Conservation (phyloP, 2,888 invertebrate genomes). For the Elysia crispata region DNA sequence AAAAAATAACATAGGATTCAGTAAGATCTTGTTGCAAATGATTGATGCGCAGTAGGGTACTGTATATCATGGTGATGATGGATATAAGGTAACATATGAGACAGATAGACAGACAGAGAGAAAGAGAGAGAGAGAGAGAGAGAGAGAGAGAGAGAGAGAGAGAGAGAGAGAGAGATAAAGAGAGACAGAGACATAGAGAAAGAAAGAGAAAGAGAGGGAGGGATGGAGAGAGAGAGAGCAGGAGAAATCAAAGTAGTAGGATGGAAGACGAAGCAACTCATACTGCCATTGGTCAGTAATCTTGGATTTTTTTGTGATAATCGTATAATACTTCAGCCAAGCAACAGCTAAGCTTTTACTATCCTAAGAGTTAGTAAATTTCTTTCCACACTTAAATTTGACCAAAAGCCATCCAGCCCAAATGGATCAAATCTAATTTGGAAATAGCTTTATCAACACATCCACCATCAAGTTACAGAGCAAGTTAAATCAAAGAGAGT, state of each 20-base stretch:
- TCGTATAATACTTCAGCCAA: no score
- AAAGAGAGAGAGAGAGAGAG: conserved; percentile 5
- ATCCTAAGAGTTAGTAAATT: no score
- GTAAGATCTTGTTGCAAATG: not conserved
- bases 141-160: conserved; percentile 16
- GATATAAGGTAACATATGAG: not conserved
- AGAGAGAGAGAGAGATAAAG: not conserved
- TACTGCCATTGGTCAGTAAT: not conserved
- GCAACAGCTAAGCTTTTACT: no score
- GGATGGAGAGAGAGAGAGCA: conserved; percentile 7
- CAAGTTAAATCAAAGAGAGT: no score
- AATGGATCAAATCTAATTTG: no score
- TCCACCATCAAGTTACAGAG: no score
- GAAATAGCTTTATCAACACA: no score
- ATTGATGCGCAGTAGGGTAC: not conserved
- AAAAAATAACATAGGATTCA: no score
- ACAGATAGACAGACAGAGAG: conserved; percentile 32
- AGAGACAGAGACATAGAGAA: conserved; percentile 19
- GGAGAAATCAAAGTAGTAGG: not conserved
- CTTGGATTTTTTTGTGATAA: no score
- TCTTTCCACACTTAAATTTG: no score
- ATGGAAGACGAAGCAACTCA: no score
- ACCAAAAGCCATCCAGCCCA: no score
- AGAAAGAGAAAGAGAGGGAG: not conserved
- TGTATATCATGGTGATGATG: not conserved